These are phyloP conservation scores for Cybosia mesomella DNA, from an alignment of 2,888 invertebrate genomes.

Conservation along the genomic window DNA sequence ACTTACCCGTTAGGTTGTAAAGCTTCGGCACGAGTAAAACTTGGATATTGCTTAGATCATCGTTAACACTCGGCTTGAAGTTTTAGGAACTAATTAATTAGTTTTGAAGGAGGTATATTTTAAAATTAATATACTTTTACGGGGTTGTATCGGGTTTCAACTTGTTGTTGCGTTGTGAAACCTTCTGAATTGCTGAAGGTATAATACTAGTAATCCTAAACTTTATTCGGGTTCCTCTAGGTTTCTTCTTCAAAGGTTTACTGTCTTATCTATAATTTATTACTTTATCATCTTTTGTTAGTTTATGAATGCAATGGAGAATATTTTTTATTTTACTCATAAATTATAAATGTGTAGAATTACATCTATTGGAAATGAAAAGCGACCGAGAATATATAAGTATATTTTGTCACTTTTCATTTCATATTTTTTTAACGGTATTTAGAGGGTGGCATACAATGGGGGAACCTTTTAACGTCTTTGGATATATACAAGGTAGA, in stretches of 20 bases:
- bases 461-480: not conserved
- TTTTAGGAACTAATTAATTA: slow-evolving; percentile 73
- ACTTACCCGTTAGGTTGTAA: slow-evolving; percentile 51
- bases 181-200: slow-evolving; percentile 48
- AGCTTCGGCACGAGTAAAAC: slow-evolving; percentile 53
- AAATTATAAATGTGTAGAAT: slow-evolving; percentile 10
- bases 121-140: slow-evolving; percentile 64
- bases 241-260: slow-evolving; percentile 27
- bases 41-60: slow-evolving; percentile 72
- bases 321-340: slow-evolving; percentile 23
- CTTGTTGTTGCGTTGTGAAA: slow-evolving; percentile 51
- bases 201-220: slow-evolving; percentile 38
- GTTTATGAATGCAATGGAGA: slow-evolving; percentile 11
- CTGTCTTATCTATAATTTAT: slow-evolving; percentile 13
- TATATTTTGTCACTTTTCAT: not conserved
- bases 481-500: not conserved
- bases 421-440: not conserved
- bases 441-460: not conserved
- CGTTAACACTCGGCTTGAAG: slow-evolving; percentile 67
- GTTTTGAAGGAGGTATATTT: slow-evolving; percentile 62
- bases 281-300: slow-evolving; percentile 26
- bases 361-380: slow-evolving; percentile 16
- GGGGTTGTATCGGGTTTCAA: slow-evolving; percentile 49
- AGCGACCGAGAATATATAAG: slow-evolving; percentile 8
- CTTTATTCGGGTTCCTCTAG: not conserved